Percentiles rank a stretch among this genome's conserved stretches.
phyloP scores from a whole-genome alignment of 2,797 vertebrate genomes.

The Triplophysa yarkandensis region DNA sequence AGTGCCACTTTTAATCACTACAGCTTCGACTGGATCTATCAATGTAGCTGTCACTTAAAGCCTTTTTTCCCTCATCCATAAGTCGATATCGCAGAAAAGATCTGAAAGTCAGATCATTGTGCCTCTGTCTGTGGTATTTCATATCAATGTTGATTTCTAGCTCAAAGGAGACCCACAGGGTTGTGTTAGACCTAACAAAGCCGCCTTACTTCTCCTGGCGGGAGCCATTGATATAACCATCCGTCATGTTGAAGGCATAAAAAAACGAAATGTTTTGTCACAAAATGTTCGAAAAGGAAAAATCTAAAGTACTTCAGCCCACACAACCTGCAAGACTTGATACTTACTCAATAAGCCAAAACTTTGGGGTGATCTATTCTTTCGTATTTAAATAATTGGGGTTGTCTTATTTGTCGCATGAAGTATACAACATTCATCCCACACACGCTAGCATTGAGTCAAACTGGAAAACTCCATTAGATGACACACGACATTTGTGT shows the following conservation, averaged over 20 bases:
- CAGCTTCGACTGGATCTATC: constrained; percentile 7
- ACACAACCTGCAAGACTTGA: too few species aligned
- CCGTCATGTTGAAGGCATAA: too few species aligned
- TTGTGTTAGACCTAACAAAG: not conserved
- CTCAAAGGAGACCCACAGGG: too few species aligned
- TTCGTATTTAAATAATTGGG: not conserved
- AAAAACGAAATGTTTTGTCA: too few species aligned
- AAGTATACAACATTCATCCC: not conserved
- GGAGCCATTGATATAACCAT: not conserved
- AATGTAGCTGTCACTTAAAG: not conserved
- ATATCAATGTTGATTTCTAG: not conserved
- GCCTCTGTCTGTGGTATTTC: not conserved
- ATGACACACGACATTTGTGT: constrained; percentile 42
- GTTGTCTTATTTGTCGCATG: not conserved
- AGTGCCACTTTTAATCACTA: too few species aligned
- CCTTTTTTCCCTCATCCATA: constrained; percentile 11
- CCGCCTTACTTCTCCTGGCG: not conserved
- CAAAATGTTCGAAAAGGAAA: too few species aligned
- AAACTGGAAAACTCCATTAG: constrained; percentile 35
- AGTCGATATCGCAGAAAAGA: constrained; percentile 36
- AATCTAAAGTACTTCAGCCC: too few species aligned
- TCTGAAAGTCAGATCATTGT: constrained; percentile 29
- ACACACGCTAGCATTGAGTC: constrained; percentile 17
- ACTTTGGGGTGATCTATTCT: not conserved
- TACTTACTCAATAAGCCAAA: too few species aligned